Evolutionary conservation across 1,140 invertebrate genomes (phyloP), one percentile per base, ranked within the genome.

Genomic region (Anastrepha obliqua): DNA sequence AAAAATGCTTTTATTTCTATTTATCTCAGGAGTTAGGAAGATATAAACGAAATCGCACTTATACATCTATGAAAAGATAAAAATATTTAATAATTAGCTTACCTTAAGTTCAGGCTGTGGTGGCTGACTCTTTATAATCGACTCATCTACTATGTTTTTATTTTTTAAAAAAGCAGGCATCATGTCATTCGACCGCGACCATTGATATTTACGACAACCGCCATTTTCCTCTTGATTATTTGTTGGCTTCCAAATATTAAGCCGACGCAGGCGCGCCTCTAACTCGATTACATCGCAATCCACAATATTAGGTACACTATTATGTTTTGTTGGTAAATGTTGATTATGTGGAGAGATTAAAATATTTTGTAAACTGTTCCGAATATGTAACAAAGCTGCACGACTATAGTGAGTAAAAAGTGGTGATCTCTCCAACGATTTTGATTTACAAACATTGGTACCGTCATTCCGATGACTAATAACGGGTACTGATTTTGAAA

Each of bases 211-310:
- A 7, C 86, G 65, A 42, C 59, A 39, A 81, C 11, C n/a, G 29
- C n/a, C 47, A 51, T 70, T 17, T 15, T 87, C 86, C 2, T 87
- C 59, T 39, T 44, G 29, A n/a, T 15, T 9, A 15, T 8, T 87
- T n/a, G 44, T 58, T 3, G 58, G 15, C 39, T 88, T 88, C 91
- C 91, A 92, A 5, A 92, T 89, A 87, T 92, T 91, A 86, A 92
- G 89, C n/a, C 91, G 91, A 8, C 91, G 90, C 39, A 92, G 60
- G 3, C 91, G 91, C 0, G 87, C 91, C 87, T 92, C 91, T 85
- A 92, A 67, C 55, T 92, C 91, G n/a, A 92, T 92, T 51, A 91
- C 91, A 88, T 92, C 91, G 47, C 91, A 92, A 62, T 92, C 92
- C 13, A 91, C 91, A 15, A 92, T 92, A n/a, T 89, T 90, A 7